Evolutionary conservation across 1,140 invertebrate genomes (phyloP), one percentile per base, ranked within the genome.

Genomic region (Drosophila sechellia): DNA sequence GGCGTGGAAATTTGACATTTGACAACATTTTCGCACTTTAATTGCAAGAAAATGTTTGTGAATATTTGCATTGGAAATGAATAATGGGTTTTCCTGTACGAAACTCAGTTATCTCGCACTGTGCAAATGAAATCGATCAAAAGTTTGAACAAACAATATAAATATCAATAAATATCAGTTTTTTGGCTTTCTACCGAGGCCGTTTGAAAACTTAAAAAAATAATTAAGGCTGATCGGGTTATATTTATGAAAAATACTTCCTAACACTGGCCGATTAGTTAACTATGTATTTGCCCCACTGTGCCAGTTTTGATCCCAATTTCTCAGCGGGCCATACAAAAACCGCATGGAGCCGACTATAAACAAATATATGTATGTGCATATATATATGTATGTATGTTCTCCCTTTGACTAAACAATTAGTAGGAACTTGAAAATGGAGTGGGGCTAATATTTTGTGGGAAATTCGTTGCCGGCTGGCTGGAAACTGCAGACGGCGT

Each of bases 351-450:
- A 49, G 17, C 42, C 20, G 6, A 56, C 59, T 68, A 81, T 85
- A 87, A 86, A 87, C 81, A 86, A 86, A 86, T 87, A 58, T 48
- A 64, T 31, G 34, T 27, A 27, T 31, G 34, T 27, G 6, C 27
- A 27, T 6, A 27, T 27, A 27, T 6, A 27, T 6, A 27, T 27
- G 6, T 8, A 31, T 31, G 31, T 55, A 37, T 56, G 25, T 13
- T 49, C 76, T 60, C 52, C 43, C 48, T 64, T 73, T 60, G 79
- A 79, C 57, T 76, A 72, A 87, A 81, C 55, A 81, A 69, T 81
- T 78, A 71, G 83, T 63, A 58, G 43, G 53, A 59, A 46, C 35
- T 39, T 42, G 37, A 2, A 34, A 58, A 25, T 58, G 25, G 10
- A 40, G n/a, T 12, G 8, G 27, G 15, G 17, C 34, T 25, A n/a